Conservation (phyloP, 1,140 invertebrate genomes). For the Drosophila navojoa region DNA sequence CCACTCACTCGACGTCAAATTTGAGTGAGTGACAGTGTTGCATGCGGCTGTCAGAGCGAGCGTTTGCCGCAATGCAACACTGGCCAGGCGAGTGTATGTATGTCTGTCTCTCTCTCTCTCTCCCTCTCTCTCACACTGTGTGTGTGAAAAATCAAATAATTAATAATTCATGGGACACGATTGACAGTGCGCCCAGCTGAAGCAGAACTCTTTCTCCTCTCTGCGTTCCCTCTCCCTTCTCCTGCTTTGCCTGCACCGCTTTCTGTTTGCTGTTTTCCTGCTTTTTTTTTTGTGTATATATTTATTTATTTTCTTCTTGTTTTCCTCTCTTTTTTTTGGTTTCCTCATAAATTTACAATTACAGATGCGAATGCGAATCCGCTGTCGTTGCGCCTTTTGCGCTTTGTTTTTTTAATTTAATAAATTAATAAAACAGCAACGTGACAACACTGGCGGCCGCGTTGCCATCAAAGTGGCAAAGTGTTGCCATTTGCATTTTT, state of each 20-base stretch:
- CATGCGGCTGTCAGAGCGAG: constrained; percentile 52
- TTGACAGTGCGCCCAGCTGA: constrained; percentile 72
- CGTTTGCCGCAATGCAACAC: constrained; percentile 73
- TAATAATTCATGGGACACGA: constrained; percentile 78
- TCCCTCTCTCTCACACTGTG: constrained; percentile 13
- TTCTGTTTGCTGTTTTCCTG: constrained; percentile 11
- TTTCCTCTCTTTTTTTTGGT: constrained; percentile 29
- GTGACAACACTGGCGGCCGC: constrained; percentile 68
- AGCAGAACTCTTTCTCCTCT: constrained; percentile 51
- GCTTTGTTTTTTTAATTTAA: constrained; percentile 68
- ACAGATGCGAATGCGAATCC: constrained; percentile 53
- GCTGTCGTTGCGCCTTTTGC: constrained; percentile 21
- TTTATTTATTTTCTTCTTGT: constrained; percentile 14
- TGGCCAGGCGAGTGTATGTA: constrained; percentile 14
- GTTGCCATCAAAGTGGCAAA: constrained; percentile 76
- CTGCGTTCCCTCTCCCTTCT: constrained; percentile 12
- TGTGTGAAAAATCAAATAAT: constrained; percentile 76
- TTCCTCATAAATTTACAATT: constrained; percentile 79
- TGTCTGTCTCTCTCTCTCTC: background rate
- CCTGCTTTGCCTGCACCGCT: constrained; percentile 7
- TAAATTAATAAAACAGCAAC: constrained; percentile 82
- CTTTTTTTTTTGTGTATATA: background rate
- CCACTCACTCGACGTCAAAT: too few relatives aligned
- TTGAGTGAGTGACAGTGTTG: constrained; percentile 27
- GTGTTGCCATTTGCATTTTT: constrained; percentile 82